A percentile compares a stretch with the other conserved stretches of the same genome.
These are phyloP conservation scores for Hyperopisus bebe DNA, from an alignment of 2,113 vertebrate species.

Conservation along the genomic window DNA sequence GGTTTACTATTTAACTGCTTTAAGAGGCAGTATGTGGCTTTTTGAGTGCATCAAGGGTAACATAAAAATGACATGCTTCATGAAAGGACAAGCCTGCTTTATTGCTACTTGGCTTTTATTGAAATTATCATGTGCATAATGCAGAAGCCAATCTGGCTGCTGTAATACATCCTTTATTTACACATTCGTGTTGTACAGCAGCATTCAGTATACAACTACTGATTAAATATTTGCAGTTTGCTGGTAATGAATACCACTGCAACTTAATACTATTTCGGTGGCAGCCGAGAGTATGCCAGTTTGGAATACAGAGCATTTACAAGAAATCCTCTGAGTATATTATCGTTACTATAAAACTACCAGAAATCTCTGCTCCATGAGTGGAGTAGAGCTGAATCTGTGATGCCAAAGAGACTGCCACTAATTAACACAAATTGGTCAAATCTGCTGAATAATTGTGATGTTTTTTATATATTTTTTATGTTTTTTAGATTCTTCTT, in stretches of 20 bases:
- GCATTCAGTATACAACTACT: neutral
- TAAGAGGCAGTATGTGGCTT: neutral
- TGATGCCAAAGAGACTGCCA: neutral
- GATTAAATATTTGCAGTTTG: neutral
- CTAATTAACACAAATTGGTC: neutral
- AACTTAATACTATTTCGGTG: neutral
- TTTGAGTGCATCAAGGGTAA: neutral
- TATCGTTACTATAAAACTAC: neutral
- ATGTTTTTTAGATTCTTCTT: neutral
- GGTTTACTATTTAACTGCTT: neutral
- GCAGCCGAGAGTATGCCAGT: neutral
- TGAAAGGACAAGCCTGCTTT: neutral
- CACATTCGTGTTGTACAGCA: neutral
- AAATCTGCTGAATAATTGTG: neutral
- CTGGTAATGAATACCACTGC: neutral
- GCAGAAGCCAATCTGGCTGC: neutral
- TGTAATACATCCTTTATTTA: neutral
- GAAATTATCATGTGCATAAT: neutral
- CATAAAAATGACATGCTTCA: neutral
- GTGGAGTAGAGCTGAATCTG: neutral
- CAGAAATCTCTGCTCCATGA: neutral
- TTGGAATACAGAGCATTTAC: neutral
- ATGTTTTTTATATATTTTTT: neutral
- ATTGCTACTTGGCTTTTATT: neutral
- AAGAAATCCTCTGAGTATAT: neutral